These are phyloP conservation scores for Perizoma flavofasciatum DNA, from an alignment of 2,888 invertebrate species.

Conservation along the genomic window DNA sequence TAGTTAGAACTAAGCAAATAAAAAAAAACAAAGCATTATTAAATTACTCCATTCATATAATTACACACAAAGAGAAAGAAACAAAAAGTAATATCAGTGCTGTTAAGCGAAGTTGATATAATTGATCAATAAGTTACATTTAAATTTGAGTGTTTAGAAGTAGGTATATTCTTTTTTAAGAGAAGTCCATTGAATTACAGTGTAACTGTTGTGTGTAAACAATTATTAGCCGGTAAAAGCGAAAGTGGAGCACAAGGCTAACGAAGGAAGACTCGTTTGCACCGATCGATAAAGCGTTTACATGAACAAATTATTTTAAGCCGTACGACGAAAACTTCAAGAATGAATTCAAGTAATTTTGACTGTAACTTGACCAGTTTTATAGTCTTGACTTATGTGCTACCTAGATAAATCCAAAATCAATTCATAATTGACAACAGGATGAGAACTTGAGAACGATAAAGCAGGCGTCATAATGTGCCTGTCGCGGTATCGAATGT, in stretches of 20 bases:
- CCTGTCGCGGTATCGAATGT: slow-evolving; percentile 49
- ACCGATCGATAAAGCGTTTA: slow-evolving; percentile 51
- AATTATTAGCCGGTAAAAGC: slow-evolving; percentile 59
- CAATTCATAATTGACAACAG: slow-evolving; percentile 5
- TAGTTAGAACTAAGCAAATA: slow-evolving; percentile 4
- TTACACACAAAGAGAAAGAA: background rate
- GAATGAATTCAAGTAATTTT: background rate
- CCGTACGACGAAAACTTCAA: slow-evolving; percentile 11
- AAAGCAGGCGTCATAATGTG: slow-evolving; percentile 24
- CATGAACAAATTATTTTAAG: slow-evolving; percentile 40
- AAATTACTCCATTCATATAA: background rate
- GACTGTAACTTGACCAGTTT: background rate
- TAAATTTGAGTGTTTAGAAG: slow-evolving; percentile 7
- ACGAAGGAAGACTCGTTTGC: slow-evolving; percentile 54
- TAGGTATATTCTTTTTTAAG: slow-evolving; percentile 2
- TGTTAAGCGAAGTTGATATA: slow-evolving; percentile 1
- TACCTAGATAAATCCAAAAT: background rate
- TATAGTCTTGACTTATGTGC: background rate
- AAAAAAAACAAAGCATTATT: slow-evolving; percentile 8
- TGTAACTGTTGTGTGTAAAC: slow-evolving; percentile 47
- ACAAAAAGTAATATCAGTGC: background rate
- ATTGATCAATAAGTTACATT: slow-evolving; percentile 5
- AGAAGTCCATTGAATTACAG: slow-evolving; percentile 32
- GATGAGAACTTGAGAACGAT: slow-evolving; percentile 6
- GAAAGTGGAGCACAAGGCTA: slow-evolving; percentile 62